Evolutionary conservation across 2,113 vertebrate species (phyloP).

Genomic region (Limanda limanda): DNA sequence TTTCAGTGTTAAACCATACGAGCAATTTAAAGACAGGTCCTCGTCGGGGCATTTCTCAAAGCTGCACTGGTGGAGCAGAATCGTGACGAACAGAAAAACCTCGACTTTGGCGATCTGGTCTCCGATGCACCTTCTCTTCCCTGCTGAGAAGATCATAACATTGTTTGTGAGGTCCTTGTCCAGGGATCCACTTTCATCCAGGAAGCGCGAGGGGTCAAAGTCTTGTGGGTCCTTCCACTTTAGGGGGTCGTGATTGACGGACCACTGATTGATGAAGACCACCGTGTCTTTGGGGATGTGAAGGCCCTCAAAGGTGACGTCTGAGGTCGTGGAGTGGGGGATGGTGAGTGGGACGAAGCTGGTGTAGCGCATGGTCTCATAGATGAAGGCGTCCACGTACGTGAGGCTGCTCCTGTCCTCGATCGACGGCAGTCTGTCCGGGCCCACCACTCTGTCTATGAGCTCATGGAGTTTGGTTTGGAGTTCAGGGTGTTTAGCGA

Average conservation of each 20-base stretch:
- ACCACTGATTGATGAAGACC: constrained; percentile 91
- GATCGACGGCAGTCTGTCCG: constrained; percentile 77
- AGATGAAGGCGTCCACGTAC: constrained; percentile 86
- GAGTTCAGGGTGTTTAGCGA: constrained; percentile 82
- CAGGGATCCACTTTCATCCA: constrained; percentile 76
- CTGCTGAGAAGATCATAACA: constrained; percentile 88
- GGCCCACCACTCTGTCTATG: constrained; percentile 84
- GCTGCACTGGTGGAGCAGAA: constrained; percentile 86
- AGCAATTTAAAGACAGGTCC: constrained; percentile 77
- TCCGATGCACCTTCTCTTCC: constrained; percentile 87
- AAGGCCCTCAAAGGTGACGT: constrained; percentile 83
- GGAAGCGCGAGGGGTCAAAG: constrained; percentile 85
- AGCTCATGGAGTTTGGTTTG: constrained; percentile 83
- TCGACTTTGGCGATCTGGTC: constrained; percentile 86
- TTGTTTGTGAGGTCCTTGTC: constrained; percentile 80
- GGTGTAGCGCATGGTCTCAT: constrained; percentile 86
- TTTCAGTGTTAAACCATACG: constrained; percentile 84
- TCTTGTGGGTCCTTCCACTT: constrained; percentile 85
- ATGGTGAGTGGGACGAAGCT: constrained; percentile 90
- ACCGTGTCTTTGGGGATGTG: constrained; percentile 87
- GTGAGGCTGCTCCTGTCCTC: constrained; percentile 80
- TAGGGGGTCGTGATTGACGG: constrained; percentile 84
- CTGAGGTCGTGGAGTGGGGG: constrained; percentile 87
- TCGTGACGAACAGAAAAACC: constrained; percentile 84
- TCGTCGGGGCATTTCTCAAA: constrained; percentile 80